Evolutionary conservation across 2,113 vertebrate species (phyloP), one percentile per base, ranked within the genome.

Genomic region (Thunnus thynnus): DNA sequence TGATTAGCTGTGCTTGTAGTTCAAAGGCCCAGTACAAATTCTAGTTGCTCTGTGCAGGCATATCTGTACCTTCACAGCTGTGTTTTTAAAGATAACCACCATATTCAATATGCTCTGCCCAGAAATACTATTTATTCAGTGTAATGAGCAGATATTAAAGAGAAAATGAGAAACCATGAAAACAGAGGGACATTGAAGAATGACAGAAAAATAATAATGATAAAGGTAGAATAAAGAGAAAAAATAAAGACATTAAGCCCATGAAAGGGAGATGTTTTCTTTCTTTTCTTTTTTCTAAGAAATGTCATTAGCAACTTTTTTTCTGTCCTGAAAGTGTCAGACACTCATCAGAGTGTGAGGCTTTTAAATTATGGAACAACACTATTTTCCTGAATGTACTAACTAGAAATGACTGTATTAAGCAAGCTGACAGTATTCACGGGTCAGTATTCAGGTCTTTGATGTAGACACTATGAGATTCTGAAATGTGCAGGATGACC

Each of bases 101-200:
- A 80, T 68, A 89, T 89, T 92, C 80, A 86, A 75, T 46, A 51
- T 44, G 41, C 51, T 55, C 71, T 11, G 76, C 82, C 71, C 58
- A 36, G 63, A 86, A 90, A 87, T 44, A 75, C 84, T 82, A 86
- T 94, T 90, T 88, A 90, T 86, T 88, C 85, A 80, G 61, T 87
- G 72, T 91, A 92, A 94, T 94, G 91, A 93, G 86, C 68, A 90
- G 87, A 92, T 90, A 93, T 89, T 86, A 83, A 86, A 92, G 84
- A 78, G 82, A 71, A 82, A 93, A 93, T 76, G 82, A 87, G 88
- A 88, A 76, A 78, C 78, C 30, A 64, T n/a, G 11, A 80, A 72
- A 85, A 88, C 77, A 80, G 73, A 72, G 74, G 64, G 77, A 57
- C 27, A 52, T 1, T 0, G 51, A 62, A 72, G 71, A 82, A 71